Evolutionary conservation across 2,113 vertebrate species (phyloP), one percentile per base, ranked within the genome.

Genomic region (Clarias gariepinus): DNA sequence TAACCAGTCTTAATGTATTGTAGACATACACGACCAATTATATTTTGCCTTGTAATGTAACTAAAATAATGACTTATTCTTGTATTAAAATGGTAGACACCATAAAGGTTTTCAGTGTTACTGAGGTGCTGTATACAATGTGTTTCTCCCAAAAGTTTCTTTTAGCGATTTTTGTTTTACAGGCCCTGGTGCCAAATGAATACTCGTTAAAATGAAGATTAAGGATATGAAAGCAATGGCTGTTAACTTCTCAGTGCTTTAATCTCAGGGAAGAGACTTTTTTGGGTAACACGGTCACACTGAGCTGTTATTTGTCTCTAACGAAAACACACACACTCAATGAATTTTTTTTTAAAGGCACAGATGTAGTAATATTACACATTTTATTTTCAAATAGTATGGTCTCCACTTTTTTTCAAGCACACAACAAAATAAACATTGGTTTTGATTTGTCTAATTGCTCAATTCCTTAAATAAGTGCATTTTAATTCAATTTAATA

Each of bases 61-160:
- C 92, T 91, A 91, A 93, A 94, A 93, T 94, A 91, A 94, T 89
- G 66, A 89, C 92, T 96, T 96, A 95, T 95, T 95, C 93, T 96
- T 96, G 90, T 95, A 96, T 94, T 94, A 94, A 95, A 95, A 91
- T 87, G 57, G 58, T 85, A 92, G 84, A 91, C 90, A 80, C 80
- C 64, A 81, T 84, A 57, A 87, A 74, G 33, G 69, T 23, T 19
- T 11, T 69, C 33, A 16, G 6, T 30, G 28, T 30, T 30, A 0
- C 28, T 13, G 11, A 1, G n/a, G 2, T 25, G 6, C 30, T 69
- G 28, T 69, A 69, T 69, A 69, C 33, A 30, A 4, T 66, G 73
- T 52, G 52, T 78, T 79, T 4, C 18, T 23, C 33, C 33, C 33
- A 36, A 36, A 36, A 36, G 33, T 36, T 36, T 36, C 33, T 36